phyloP scores from a whole-genome alignment of 1,140 invertebrate genomes.

The Zaprionus taronus region DNA sequence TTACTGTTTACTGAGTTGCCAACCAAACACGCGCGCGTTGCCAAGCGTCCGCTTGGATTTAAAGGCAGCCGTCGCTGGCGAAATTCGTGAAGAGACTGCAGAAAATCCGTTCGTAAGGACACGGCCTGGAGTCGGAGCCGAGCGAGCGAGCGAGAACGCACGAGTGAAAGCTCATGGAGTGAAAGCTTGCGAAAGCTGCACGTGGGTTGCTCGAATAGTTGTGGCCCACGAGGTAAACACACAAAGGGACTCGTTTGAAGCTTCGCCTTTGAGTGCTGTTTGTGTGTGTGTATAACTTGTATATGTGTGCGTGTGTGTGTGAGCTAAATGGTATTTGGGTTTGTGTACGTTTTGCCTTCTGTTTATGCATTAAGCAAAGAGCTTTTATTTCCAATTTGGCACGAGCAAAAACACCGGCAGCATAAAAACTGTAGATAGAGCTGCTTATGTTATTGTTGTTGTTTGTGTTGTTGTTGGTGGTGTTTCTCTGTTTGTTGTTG shows the following conservation, averaged over 20 bases:
- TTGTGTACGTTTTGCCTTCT: slow-evolving; percentile 27
- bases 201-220: slow-evolving; percentile 35
- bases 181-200: slow-evolving; percentile 59
- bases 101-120: slow-evolving; percentile 43
- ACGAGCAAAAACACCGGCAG: slow-evolving; percentile 58
- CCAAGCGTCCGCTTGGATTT: slow-evolving; percentile 51
- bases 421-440: slow-evolving; percentile 43
- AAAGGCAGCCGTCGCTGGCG: slow-evolving; percentile 53
- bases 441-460: slow-evolving; percentile 13
- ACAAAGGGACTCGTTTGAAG: not conserved
- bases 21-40: slow-evolving; percentile 62
- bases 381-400: slow-evolving; percentile 78
- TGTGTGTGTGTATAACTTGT: not conserved
- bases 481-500: slow-evolving; percentile 10
- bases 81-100: slow-evolving; percentile 73
- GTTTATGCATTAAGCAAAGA: slow-evolving; percentile 62
- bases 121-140: slow-evolving; percentile 35
- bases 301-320: slow-evolving; percentile 1
- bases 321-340: not conserved
- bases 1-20: slow-evolving; percentile 58
- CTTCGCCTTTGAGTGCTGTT: not conserved
- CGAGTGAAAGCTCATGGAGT: slow-evolving; percentile 59
- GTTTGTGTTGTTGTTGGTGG: slow-evolving; percentile 14
- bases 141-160: slow-evolving; percentile 39
- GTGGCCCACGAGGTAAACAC: slow-evolving; percentile 9